Conservation (phyloP, 2,113 vertebrate species). For the Dissostichus mawsoni region DNA sequence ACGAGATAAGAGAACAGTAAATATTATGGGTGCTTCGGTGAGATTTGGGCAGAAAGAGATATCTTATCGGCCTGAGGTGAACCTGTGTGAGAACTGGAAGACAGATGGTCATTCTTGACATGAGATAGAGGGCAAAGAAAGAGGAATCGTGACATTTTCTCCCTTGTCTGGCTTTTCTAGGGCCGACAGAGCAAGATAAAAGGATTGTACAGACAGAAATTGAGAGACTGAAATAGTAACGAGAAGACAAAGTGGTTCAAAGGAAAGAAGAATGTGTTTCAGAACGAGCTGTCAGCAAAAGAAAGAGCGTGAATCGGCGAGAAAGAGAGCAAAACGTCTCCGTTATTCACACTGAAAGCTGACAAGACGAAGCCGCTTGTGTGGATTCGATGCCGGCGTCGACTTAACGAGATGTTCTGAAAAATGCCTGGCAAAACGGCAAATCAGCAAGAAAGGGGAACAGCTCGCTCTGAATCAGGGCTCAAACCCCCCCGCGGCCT, state of each 20-base stretch:
- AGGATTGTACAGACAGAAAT: not conserved
- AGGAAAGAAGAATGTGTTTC: not conserved
- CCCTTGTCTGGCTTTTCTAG: slow-evolving; percentile 24
- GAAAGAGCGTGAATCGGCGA: slow-evolving; percentile 5
- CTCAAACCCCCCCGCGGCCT: slow-evolving; percentile 6
- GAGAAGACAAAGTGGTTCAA: slow-evolving; percentile 1
- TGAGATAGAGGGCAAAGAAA: not conserved
- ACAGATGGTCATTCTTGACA: not conserved
- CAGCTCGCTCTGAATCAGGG: not conserved
- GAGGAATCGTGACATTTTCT: not conserved
- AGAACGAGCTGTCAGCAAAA: not conserved
- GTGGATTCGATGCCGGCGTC: slow-evolving; percentile 43
- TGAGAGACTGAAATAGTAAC: slow-evolving; percentile 5
- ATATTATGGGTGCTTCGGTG: slow-evolving; percentile 47
- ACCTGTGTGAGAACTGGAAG: slow-evolving; percentile 7
- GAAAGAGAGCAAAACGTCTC: slow-evolving; percentile 23
- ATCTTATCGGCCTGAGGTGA: not conserved
- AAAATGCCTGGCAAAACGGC: slow-evolving; percentile 30
- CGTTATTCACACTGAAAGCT: slow-evolving; percentile 29
- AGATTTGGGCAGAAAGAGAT: slow-evolving; percentile 16
- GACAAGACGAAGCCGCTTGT: slow-evolving; percentile 21
- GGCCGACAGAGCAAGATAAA: not conserved
- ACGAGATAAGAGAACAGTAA: slow-evolving; percentile 38
- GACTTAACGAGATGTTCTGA: slow-evolving; percentile 59
- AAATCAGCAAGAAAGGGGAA: slow-evolving; percentile 50